Evolutionary conservation across 2,888 invertebrate species (phyloP).

Genomic region (Drosophila monieri): DNA sequence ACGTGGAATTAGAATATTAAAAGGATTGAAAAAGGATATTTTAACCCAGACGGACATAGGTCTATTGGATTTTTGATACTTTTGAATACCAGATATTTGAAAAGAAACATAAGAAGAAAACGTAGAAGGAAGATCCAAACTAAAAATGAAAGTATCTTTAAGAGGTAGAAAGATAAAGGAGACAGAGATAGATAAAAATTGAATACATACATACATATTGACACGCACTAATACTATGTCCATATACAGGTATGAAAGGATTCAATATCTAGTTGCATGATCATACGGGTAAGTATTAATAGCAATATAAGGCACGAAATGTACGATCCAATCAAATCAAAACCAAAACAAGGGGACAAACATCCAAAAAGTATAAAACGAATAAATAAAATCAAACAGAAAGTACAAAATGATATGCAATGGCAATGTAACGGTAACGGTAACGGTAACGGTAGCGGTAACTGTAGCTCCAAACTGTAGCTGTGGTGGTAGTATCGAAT

Average conservation of each 20-base stretch:
- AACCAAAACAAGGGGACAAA: conserved; percentile 20
- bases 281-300: conserved; percentile 38
- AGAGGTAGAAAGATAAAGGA: conserved; percentile 31
- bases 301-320: conserved; percentile 43
- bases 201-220: conserved; percentile 36
- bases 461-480: conserved; percentile 40
- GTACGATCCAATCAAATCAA: conserved; percentile 47
- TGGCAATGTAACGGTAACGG: conserved; percentile 44
- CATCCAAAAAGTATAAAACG: conserved; percentile 39
- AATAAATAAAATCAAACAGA: conserved; percentile 12
- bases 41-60: neutral
- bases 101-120: neutral
- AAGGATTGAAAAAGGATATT: no score
- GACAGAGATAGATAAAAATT: conserved; percentile 24
- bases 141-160: neutral
- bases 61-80: neutral
- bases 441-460: conserved; percentile 27
- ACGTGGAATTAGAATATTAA: no score
- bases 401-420: conserved; percentile 42
- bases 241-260: conserved; percentile 43
- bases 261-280: conserved; percentile 46
- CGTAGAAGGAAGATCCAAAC: conserved; percentile 1
- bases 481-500: conserved; percentile 29
- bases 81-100: neutral
- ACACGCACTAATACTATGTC: conserved; percentile 54